A percentile compares a stretch with the other conserved stretches of the same genome.
Conservation (phyloP, 2,888 invertebrate species). For the Sarcophaga variegata region DNA sequence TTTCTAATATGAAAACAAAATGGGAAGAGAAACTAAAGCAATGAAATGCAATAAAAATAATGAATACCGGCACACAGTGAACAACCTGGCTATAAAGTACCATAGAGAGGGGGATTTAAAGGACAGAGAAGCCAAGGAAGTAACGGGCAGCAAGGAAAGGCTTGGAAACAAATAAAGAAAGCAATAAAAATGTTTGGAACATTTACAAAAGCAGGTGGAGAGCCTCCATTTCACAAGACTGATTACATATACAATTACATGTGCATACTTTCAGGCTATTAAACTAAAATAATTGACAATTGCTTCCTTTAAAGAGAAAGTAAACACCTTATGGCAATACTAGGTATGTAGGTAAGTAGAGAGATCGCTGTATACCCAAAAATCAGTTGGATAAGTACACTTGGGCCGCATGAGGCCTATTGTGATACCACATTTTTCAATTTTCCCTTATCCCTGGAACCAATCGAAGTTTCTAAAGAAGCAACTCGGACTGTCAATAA, state of each 20-base stretch:
- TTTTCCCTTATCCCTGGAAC: no score
- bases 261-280: neutral
- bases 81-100: neutral
- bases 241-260: neutral
- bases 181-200: constrained; percentile 33
- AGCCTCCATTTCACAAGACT: no score
- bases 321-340: no score
- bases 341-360: no score
- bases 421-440: no score
- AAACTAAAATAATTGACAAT: constrained; percentile 52
- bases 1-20: constrained; percentile 10
- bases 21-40: neutral
- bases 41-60: constrained; percentile 31
- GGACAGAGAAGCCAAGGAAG: neutral
- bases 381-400: no score
- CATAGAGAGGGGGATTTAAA: neutral
- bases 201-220: neutral
- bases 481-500: no score
- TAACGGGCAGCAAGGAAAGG: no score
- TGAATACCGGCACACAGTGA: neutral
- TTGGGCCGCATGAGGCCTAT: no score
- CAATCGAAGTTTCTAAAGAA: no score
- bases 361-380: no score
- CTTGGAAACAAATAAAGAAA: neutral
- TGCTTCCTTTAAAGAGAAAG: neutral